A percentile compares a stretch with the other conserved stretches of the same genome.
Conservation (phyloP, 2,888 invertebrate species). For the Drosophila birchii region DNA sequence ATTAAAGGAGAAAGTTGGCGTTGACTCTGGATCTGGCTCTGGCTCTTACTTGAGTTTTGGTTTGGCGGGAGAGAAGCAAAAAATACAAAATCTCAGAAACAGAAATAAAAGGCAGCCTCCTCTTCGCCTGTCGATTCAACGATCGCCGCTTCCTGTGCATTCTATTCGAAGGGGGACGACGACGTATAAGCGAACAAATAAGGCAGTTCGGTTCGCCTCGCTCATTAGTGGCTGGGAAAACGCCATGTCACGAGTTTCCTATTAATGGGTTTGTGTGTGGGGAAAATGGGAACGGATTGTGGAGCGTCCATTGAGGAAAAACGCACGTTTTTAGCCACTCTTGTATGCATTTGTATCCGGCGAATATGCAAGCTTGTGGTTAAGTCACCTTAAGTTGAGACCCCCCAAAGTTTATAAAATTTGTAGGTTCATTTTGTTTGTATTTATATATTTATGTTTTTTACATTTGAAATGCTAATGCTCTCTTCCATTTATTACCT, state of each 20-base stretch:
- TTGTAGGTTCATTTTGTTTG: not conserved
- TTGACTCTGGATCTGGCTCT: constrained; percentile 6
- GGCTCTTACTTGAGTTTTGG: constrained; percentile 2
- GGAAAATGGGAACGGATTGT: constrained; percentile 23
- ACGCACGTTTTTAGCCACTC: constrained; percentile 43
- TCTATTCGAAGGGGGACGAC: constrained; percentile 35
- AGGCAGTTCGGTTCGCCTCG: constrained; percentile 49
- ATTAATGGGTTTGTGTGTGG: constrained; percentile 48
- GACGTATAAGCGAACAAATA: constrained; percentile 50
- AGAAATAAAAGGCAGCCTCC: constrained; percentile 40
- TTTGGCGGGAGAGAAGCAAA: constrained; percentile 2
- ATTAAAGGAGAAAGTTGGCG: constrained; percentile 67
- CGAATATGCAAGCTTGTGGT: not conserved
- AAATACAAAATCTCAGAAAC: constrained; percentile 27
- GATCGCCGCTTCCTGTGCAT: constrained; percentile 39
- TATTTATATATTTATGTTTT: not conserved
- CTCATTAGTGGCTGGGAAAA: constrained; percentile 71
- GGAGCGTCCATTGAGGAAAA: constrained; percentile 47
- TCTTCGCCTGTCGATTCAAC: constrained; percentile 40
- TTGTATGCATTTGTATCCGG: constrained; percentile 15
- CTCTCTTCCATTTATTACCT: not conserved
- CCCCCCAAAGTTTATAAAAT: not conserved
- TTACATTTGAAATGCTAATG: not conserved
- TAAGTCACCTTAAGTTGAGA: not conserved
- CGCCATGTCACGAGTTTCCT: constrained; percentile 76